Base-by-base conservation (phyloP, 2,888 invertebrate genomes). In the Nephrotoma flavescens region DNA sequence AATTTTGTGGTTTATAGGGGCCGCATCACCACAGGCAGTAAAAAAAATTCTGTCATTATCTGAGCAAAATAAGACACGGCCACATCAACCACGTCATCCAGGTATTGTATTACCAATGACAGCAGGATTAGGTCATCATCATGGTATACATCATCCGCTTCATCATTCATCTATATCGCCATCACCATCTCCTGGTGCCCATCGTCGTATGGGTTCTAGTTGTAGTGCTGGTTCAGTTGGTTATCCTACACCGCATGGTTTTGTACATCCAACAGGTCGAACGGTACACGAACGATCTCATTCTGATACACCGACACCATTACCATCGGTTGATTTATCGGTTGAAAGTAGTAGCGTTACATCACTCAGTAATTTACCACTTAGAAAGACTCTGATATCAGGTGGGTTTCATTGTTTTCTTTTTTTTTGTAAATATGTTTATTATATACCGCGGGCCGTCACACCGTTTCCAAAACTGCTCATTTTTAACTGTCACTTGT, bases 21-120 rank as follows among this genome's bases (percentile, higher is more conserved):
- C 98, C 71, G 98, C 98, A 71, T 98, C 98, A 12, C 99, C 99
- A 31, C 98, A 99, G 92, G 98, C 99, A 7, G 98, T 99, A 19
- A 95, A 98, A 89, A 99, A 99, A 91, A 94, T 99, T 91, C 93
- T 99, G 89, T 96, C 98, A 6, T 93, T 99, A 44, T 96, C 97
- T 11, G 97, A 97, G 90, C 96, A 96, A 12, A 95, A 95, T 86
- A 97, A 97, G 92, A 96, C 97, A 9, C 94, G 97, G 86, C 97
- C 96, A 6, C 96, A 97, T 90, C 97, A 97, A 90, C 97, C 97
- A 0, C 94, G 96, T 86, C 94, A 95, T 89, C 91, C 92, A n/a
- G 91, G 91, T 71, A 90, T 91, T 52, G 91, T 95, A 4, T 95
- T 95, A 52, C 94, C 96, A 42, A 93, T 94, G 87, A 89, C 92